Evolutionary conservation across 2,113 vertebrate species (phyloP).

Genomic region (Barnardius zonarius): DNA sequence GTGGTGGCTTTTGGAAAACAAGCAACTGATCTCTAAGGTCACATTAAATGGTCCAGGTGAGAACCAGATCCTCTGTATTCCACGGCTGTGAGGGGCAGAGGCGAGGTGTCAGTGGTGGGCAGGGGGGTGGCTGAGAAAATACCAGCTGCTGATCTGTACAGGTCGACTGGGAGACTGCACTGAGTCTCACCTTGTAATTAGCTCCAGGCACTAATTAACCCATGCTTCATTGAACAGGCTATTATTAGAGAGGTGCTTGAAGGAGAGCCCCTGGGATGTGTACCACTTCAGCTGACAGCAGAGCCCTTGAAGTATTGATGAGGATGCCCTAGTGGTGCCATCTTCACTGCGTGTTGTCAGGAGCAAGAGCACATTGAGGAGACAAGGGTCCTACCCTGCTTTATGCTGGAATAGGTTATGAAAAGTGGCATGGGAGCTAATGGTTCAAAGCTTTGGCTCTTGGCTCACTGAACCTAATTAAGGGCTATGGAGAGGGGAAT

Average conservation of each 20-base stretch:
- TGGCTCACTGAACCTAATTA: background rate
- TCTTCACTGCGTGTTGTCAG: background rate
- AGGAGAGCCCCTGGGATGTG: background rate
- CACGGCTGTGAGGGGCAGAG: background rate
- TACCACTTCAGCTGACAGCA: background rate
- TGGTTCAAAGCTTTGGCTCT: background rate
- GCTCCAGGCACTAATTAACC: background rate
- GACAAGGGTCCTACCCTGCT: background rate
- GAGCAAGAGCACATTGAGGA: background rate
- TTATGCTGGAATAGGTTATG: background rate
- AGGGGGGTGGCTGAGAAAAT: background rate
- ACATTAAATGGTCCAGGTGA: background rate
- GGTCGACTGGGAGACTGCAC: background rate
- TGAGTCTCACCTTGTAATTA: background rate
- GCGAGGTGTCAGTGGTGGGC: background rate
- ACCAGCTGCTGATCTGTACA: background rate
- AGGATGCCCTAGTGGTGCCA: background rate
- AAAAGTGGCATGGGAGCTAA: background rate
- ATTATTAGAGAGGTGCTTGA: background rate
- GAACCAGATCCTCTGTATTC: accelerated
- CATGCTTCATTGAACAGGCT: background rate
- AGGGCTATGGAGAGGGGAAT: background rate
- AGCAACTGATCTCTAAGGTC: background rate
- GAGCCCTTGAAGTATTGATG: accelerated
- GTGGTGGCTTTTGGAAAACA: background rate